Evolutionary conservation across 1,140 invertebrate species (phyloP), one percentile per base, ranked within the genome.

Genomic region (Drosophila asahinai): DNA sequence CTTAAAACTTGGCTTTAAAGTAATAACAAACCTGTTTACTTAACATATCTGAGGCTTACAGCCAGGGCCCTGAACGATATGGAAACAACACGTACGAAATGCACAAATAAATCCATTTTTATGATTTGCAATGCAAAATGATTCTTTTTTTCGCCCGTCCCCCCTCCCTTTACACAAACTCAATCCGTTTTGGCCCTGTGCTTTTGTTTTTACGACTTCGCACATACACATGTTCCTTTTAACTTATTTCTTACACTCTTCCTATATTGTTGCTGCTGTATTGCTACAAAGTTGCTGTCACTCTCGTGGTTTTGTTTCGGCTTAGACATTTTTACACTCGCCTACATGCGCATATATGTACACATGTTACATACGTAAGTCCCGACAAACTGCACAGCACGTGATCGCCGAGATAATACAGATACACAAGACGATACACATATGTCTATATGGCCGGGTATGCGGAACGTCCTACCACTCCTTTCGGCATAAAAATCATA

Each of bases 271-370:
- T 63, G 71, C 60, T 48, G 25, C 42, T 55, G 9, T 55, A 57
- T 33, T 25, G 58, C 11, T 77, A 65, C 57, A 74, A 54, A 65
- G 55, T 77, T 81, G 48, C 47, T 68, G 62, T 84, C 83, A 64
- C 66, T 75, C 42, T 65, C 64, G 63, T 61, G 55, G 62, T 66
- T 66, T 76, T 83, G 81, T 74, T 83, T 73, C 61, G 80, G 84
- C 67, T 87, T 87, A 87, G 83, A 89, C 58, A 81, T 89, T 89
- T 89, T 83, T 89, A 77, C 81, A 83, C 68, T 79, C 27, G 51
- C 71, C 52, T 51, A 66, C 71, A 58, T 5, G 15, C n/a, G 14
- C 47, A 8, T 19, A 52, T 11, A 40, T 38, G 36, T 38, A 17
- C 54, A 40, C 5, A 40, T 66, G 47, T 62, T 64, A 68, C 54